These are phyloP conservation scores for Rotaria socialis DNA, from an alignment of 2,888 invertebrate genomes.

Conservation along the genomic window DNA sequence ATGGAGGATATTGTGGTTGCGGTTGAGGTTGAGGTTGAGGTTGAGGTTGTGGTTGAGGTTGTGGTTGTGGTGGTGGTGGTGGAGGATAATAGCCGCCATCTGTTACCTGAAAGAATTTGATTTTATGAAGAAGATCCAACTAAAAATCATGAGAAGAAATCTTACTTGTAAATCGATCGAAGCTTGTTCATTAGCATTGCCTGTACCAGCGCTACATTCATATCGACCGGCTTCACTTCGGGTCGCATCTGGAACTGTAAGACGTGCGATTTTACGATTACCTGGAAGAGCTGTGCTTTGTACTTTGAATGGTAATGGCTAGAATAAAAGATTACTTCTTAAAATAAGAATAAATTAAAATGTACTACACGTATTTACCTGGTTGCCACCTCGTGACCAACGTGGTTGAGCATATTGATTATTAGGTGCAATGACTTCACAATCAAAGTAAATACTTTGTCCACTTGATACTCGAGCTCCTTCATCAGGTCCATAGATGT, in stretches of 20 bases:
- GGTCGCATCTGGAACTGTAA: not conserved
- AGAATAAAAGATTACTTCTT: not conserved
- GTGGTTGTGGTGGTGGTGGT: not conserved
- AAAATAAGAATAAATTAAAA: not conserved
- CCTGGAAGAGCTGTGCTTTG: not conserved
- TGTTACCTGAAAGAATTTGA: not conserved
- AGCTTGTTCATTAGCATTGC: not conserved
- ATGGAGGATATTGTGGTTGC: not conserved
- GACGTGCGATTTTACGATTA: conserved; percentile 6
- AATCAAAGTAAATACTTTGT: conserved; percentile 29
- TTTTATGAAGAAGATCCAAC: not conserved
- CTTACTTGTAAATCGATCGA: conserved; percentile 11
- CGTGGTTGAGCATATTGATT: conserved; percentile 8
- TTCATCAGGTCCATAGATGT: conserved; percentile 22
- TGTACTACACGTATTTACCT: not conserved
- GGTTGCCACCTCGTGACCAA: not conserved
- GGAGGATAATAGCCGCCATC: not conserved
- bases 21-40: not conserved
- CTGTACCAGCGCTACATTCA: conserved; percentile 33
- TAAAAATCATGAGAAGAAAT: not conserved
- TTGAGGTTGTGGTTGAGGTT: not conserved
- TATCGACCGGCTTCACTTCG: not conserved
- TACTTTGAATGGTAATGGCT: conserved; percentile 20
- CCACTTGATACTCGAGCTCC: not conserved
- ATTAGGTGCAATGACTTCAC: conserved; percentile 27